These are phyloP conservation scores for Agrotis exclamationis DNA, from an alignment of 2,888 invertebrate genomes.

Conservation along the genomic window DNA sequence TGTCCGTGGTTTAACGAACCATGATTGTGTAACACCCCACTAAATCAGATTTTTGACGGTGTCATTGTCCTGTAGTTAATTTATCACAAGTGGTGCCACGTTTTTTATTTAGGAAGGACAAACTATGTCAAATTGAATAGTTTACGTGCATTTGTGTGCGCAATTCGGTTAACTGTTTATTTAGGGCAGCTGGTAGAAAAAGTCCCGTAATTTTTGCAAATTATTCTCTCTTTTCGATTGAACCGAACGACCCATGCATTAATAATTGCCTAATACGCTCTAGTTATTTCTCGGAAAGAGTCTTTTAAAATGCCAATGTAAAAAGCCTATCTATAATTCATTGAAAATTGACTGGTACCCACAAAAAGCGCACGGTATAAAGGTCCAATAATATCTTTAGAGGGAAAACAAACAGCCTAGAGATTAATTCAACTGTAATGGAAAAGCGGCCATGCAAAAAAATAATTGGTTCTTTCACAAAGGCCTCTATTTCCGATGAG, in stretches of 20 bases:
- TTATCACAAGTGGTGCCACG: constrained; percentile 75
- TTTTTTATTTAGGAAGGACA: constrained; percentile 58
- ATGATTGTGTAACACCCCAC: constrained; percentile 85
- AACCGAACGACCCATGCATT: constrained; percentile 18
- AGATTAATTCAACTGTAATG: constrained; percentile 83
- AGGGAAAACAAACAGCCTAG: constrained; percentile 78
- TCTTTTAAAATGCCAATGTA: constrained; percentile 28
- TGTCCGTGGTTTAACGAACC: constrained; percentile 86
- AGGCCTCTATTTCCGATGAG: constrained; percentile 81
- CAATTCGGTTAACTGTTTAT: constrained; percentile 9
- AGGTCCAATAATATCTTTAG: constrained; percentile 72
- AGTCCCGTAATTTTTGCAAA: constrained; percentile 10
- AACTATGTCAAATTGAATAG: constrained; percentile 55
- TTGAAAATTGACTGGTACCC: constrained; percentile 52
- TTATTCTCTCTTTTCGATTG: constrained; percentile 12
- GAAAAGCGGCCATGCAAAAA: constrained; percentile 85
- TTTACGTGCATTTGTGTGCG: constrained; percentile 29
- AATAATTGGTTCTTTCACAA: constrained; percentile 86
- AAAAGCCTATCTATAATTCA: constrained; percentile 41
- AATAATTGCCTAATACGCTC: constrained; percentile 55
- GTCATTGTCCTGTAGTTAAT: constrained; percentile 77
- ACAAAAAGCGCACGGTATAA: constrained; percentile 57
- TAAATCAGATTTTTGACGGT: constrained; percentile 82
- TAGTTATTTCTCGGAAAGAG: constrained; percentile 31
- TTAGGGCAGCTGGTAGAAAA: constrained; percentile 40